Conservation (phyloP, 2,888 invertebrate species). For the Ennomos erosarius region DNA sequence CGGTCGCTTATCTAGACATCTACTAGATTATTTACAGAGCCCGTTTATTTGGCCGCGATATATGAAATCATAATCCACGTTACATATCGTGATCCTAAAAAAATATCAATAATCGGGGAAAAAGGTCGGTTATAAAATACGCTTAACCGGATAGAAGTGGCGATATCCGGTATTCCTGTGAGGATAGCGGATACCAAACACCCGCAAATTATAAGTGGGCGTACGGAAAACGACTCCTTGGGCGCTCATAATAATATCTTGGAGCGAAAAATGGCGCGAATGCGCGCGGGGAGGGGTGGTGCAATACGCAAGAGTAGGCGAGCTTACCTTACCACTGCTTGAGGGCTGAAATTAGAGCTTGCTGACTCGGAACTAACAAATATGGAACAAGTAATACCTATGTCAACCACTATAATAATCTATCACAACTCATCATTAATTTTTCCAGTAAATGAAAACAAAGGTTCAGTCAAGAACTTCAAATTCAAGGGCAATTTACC, state of each 20-base stretch:
- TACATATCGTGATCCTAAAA: constrained; percentile 48
- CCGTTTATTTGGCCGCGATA: constrained; percentile 27
- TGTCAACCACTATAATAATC: too few relatives aligned
- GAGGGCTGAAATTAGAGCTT: neutral
- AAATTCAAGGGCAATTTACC: too few relatives aligned
- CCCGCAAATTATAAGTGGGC: constrained; percentile 75
- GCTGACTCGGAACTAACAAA: too few relatives aligned
- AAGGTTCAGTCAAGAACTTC: too few relatives aligned
- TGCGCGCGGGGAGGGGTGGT: constrained; percentile 45
- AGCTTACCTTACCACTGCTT: neutral
- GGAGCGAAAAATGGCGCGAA: constrained; percentile 71
- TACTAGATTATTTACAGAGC: constrained; percentile 39
- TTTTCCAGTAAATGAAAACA: too few relatives aligned
- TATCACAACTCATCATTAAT: too few relatives aligned
- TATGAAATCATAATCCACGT: constrained; percentile 33
- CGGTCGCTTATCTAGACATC: constrained; percentile 28
- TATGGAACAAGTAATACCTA: too few relatives aligned
- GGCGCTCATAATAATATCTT: constrained; percentile 78
- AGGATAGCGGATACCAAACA: constrained; percentile 64
- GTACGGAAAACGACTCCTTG: constrained; percentile 73
- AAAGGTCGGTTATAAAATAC: constrained; percentile 57
- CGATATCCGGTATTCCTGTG: constrained; percentile 53
- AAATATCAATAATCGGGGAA: constrained; percentile 55
- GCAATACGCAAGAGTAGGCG: constrained; percentile 19
- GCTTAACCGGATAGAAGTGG: constrained; percentile 56